These are phyloP conservation scores for Cnemophilus loriae DNA, from an alignment of 2,113 vertebrate species.

Conservation along the genomic window DNA sequence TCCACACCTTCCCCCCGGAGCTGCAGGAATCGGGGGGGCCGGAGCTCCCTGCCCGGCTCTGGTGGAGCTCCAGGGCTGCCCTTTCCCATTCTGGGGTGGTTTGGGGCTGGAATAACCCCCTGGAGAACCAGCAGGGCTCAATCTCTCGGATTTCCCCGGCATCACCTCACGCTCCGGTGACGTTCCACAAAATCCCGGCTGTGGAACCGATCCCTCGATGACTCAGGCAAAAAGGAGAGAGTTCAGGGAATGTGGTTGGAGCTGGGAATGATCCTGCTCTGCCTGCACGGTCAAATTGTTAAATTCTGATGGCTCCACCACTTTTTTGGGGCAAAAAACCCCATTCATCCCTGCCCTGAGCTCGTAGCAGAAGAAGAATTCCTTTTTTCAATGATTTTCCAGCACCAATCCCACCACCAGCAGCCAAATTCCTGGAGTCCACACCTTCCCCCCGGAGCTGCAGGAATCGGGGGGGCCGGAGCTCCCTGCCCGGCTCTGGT, in stretches of 20 bases:
- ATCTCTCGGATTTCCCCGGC: background rate
- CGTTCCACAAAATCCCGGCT: background rate
- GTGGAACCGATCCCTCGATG: background rate
- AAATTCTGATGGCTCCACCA: too few relatives aligned
- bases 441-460: background rate
- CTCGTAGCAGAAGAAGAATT: background rate
- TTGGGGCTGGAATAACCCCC: background rate
- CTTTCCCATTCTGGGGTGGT: background rate
- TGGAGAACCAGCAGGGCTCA: rapidly evolving
- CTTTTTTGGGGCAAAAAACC: background rate
- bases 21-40: background rate
- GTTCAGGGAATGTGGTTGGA: background rate
- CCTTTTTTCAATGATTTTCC: background rate
- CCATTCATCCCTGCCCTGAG: background rate
- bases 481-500: background rate
- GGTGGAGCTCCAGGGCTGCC: background rate
- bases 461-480: background rate
- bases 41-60: background rate
- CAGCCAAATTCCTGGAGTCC: background rate
- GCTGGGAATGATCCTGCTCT: background rate
- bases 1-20: background rate
- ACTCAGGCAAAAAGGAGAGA: background rate
- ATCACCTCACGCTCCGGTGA: rapidly evolving
- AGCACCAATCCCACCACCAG: background rate
- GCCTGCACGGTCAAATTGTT: rapidly evolving